Base-by-base conservation (phyloP, 2,113 vertebrate species). In the Anolis carolinensis region DNA sequence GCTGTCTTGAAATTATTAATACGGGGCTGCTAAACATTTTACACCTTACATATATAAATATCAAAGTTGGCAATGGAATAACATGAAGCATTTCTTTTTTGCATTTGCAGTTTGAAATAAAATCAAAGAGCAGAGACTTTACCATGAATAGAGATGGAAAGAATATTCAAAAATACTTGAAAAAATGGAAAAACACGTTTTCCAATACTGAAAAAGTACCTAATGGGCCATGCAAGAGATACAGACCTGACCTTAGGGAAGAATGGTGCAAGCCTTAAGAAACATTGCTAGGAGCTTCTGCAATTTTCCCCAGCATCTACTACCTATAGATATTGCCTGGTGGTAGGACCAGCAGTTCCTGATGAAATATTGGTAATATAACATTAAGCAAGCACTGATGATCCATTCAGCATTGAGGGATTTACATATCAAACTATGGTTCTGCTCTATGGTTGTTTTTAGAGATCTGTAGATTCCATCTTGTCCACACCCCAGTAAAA, bases 91-190 rank as follows among this genome's bases (percentile, higher is more conserved):
- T 1, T 8, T 59, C 23, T 84, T 59, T n/a, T 78, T 27, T 75
- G 59, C 79, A 75, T 20, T 85, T 39, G 62, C 77, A 73, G 9
- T 20, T n/a, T n/a, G 52, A 36, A 78, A 89, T 21, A 7, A 92
- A 81, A 55, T 14, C 11, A 59, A 11, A 1, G 88, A 65, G 2
- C 36, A 81, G 65, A 72, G 71, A 0, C 3, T 20, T 88, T 18
- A 74, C n/a, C 14, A 36, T 32, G 39, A 71, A 71, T 62, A 21
- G 23, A 11, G 4, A 27, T 39, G 63, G 11, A 59, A 59, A 59
- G 39, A 59, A 14, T 18, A 59, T 59, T 55, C 14, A 18, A 18
- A 59, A 59, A 59, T 59, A 16, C 18, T 59, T 59, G 14, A 18
- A 59, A 59, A 59, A 14, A 59, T 59, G 14, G 55, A 59, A 59